Evolutionary conservation across 2,888 invertebrate species (phyloP).

Genomic region (Diadegma fenestrale): DNA sequence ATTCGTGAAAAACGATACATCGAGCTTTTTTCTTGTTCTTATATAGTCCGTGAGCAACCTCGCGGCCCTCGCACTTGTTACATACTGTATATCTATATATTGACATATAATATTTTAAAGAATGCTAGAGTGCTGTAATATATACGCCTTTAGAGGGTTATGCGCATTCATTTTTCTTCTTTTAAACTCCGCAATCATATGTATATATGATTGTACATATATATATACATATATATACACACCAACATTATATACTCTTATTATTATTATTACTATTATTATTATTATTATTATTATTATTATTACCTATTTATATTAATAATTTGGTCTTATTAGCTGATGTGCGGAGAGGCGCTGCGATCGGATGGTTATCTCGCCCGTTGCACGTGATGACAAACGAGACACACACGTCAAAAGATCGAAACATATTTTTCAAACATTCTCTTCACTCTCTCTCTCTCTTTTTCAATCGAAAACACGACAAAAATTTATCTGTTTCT

Average conservation of each 20-base stretch:
- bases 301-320: constrained; percentile 36
- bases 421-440: constrained; percentile 3
- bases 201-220: constrained; percentile 23
- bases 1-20: too few relatives aligned
- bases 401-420: neutral
- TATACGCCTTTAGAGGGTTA: constrained; percentile 83
- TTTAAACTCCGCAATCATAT: constrained; percentile 62
- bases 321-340: constrained; percentile 60
- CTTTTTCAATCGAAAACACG: neutral
- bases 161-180: constrained; percentile 80
- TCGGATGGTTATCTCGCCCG: constrained; percentile 53
- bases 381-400: constrained; percentile 24
- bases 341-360: constrained; percentile 59
- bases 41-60: neutral
- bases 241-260: neutral
- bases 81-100: constrained; percentile 45
- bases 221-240: constrained; percentile 41
- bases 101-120: constrained; percentile 76
- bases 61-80: constrained; percentile 40
- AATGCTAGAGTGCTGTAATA: constrained; percentile 85
- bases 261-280: constrained; percentile 19
- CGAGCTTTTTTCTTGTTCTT: constrained; percentile 1
- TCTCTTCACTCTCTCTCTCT: constrained; percentile 8
- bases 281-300: constrained; percentile 35
- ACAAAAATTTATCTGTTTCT: neutral